A percentile compares a stretch with the other conserved stretches of the same genome.
Evolutionary conservation across 2,113 vertebrate genomes (phyloP).

Genomic region (Cheilinus undulatus): DNA sequence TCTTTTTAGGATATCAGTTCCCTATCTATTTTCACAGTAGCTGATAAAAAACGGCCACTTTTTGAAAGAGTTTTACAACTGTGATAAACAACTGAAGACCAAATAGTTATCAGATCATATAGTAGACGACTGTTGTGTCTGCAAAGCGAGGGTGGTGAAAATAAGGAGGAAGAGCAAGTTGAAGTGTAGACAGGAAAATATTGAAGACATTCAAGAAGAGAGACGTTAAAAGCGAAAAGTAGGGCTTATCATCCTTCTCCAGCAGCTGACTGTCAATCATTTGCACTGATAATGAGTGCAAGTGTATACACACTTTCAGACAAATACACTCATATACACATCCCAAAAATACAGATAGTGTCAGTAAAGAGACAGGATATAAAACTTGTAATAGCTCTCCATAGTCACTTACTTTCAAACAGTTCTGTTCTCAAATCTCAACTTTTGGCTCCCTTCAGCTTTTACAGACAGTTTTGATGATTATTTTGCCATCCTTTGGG

Average conservation of each 20-base stretch:
- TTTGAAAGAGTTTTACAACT: not conserved
- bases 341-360: not conserved
- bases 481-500: not conserved
- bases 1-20: not conserved
- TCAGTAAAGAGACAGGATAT: not conserved
- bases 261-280: conserved; percentile 56
- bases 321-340: not conserved
- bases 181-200: conserved; percentile 3
- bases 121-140: conserved; percentile 21
- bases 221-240: conserved; percentile 5
- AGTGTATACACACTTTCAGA: not conserved
- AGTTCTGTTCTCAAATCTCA: not conserved
- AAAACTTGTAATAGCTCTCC: not conserved
- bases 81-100: conserved; percentile 20
- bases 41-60: conserved; percentile 5
- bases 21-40: not conserved
- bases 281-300: conserved; percentile 27
- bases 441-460: not conserved
- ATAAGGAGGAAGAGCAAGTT: not conserved
- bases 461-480: not conserved
- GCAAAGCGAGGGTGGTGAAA: conserved; percentile 2
- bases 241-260: conserved; percentile 38
- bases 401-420: not conserved
- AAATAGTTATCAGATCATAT: conserved; percentile 46
- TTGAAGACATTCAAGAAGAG: not conserved